Evolutionary conservation across 2,888 invertebrate genomes (phyloP), one percentile per base, ranked within the genome.

Genomic region (Drosophila ustulata): DNA sequence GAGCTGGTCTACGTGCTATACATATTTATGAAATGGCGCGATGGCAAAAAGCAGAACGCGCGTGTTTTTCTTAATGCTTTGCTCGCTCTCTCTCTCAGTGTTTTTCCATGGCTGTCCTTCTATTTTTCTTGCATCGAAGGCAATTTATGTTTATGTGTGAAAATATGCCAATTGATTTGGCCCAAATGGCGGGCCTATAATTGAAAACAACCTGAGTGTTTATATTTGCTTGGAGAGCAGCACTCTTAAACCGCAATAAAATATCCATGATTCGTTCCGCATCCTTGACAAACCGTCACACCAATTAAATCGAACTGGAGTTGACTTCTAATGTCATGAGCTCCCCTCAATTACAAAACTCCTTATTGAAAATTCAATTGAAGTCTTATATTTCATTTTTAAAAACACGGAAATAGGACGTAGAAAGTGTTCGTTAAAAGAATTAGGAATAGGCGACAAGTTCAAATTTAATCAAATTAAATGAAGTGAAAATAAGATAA

Each of bases 101-200:
- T 46, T 52, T 52, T 46, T 32, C 11, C n/a, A 13, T 2, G 41
- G 7, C 26, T 18, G 30, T 52, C 45, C 32, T 32, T 26, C 7
- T 45, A 23, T 25, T 51, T 59, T 45, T n/a, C 45, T 37, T 13
- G 23, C 53, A n/a, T 46, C 77, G 70, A 59, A 73, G 67, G 68
- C 87, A 83, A 85, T 88, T 85, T 85, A 88, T 88, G 69, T 80
- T 81, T 82, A 80, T 82, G 80, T 82, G 82, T 82, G 82, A 82
- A 79, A 80, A 81, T 81, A 80, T 82, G 80, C 77, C 80, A 75
- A 82, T 79, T 79, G 79, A 79, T 82, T 80, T 77, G 78, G 57
- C 65, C 55, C 47, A 67, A 75, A 75, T 77, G 37, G 67, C 56
- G 56, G 61, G 78, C 65, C 62, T 41, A 69, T 79, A 79, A 75